Percentiles rank a stretch among this genome's conserved stretches.
These are phyloP conservation scores for Andrena minutula DNA, from an alignment of 2,888 invertebrate genomes.

Conservation along the genomic window DNA sequence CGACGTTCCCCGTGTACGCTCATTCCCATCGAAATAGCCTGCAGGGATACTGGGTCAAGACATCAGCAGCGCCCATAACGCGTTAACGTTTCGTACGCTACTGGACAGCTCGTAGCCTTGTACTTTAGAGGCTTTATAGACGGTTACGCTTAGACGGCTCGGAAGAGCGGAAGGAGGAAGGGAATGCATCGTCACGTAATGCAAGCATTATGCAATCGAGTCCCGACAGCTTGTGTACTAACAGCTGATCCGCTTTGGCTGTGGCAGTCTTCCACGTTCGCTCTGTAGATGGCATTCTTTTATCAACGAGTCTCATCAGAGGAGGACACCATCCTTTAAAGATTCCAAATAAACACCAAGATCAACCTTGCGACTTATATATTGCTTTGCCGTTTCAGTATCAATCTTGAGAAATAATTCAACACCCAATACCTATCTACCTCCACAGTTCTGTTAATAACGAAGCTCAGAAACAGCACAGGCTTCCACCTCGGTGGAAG, in stretches of 20 bases:
- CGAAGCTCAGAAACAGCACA: too few relatives aligned
- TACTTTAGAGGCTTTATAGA: slow-evolving; percentile 59
- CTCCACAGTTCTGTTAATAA: too few relatives aligned
- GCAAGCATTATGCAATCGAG: slow-evolving; percentile 65
- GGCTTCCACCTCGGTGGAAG: too few relatives aligned
- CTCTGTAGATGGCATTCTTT: neutral
- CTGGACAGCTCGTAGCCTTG: slow-evolving; percentile 67
- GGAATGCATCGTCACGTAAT: slow-evolving; percentile 69
- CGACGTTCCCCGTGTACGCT: neutral
- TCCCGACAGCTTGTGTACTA: slow-evolving; percentile 58
- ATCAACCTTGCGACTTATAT: too few relatives aligned
- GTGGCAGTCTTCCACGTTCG: slow-evolving; percentile 13
- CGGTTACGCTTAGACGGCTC: slow-evolving; percentile 40
- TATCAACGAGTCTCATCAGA: neutral
- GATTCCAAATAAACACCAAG: too few relatives aligned
- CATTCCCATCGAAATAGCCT: neutral
- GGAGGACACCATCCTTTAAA: too few relatives aligned
- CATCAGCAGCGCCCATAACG: neutral
- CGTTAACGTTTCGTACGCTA: slow-evolving; percentile 34
- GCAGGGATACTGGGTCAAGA: neutral
- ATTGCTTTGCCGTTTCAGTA: too few relatives aligned
- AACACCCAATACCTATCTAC: too few relatives aligned
- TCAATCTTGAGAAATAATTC: too few relatives aligned
- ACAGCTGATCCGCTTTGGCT: slow-evolving; percentile 70
- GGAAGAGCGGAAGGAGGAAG: slow-evolving; percentile 61